These are phyloP conservation scores for Sebastes schlegelii DNA, from an alignment of 2,113 vertebrate species.

Conservation along the genomic window DNA sequence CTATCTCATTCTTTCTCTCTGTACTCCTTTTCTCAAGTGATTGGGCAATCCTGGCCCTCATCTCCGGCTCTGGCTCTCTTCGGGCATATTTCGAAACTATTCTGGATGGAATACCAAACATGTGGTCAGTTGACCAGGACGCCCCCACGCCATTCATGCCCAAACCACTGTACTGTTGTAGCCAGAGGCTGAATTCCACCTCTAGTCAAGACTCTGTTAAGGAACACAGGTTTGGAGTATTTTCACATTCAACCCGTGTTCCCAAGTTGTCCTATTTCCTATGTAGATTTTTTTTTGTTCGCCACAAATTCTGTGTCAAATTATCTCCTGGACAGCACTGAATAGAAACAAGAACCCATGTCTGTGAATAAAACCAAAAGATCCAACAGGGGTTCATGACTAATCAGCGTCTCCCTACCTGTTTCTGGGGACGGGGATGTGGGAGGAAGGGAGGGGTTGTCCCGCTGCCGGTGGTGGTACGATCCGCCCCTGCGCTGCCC, in stretches of 20 bases:
- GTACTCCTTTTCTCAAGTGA: conserved; percentile 40
- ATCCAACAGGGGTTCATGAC: neutral
- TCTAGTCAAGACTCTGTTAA: conserved; percentile 34
- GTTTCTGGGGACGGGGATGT: conserved; percentile 86
- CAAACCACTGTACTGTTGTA: conserved; percentile 61
- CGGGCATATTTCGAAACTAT: conserved; percentile 64
- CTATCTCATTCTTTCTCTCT: conserved; percentile 3
- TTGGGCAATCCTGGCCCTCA: conserved; percentile 58
- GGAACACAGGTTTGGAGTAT: conserved; percentile 21
- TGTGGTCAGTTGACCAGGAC: conserved; percentile 71
- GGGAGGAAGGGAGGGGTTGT: conserved; percentile 73
- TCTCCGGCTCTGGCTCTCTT: conserved; percentile 49
- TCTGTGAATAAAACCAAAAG: neutral
- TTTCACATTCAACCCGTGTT: too few relatives aligned
- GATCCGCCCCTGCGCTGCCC: conserved; percentile 66
- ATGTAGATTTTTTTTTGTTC: conserved; percentile 8
- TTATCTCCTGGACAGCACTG: neutral
- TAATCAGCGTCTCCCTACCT: conserved; percentile 72
- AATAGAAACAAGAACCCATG: conserved; percentile 10
- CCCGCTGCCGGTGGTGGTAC: conserved; percentile 62
- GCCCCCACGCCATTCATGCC: conserved; percentile 64
- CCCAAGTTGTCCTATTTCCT: too few relatives aligned
- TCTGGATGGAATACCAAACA: conserved; percentile 70
- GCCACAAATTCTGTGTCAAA: conserved; percentile 28
- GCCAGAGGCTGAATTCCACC: conserved; percentile 65